Percentiles rank a stretch among this genome's conserved stretches.
These are phyloP conservation scores for Melopsittacus undulatus DNA, from an alignment of 2,797 vertebrate genomes.

Conservation along the genomic window DNA sequence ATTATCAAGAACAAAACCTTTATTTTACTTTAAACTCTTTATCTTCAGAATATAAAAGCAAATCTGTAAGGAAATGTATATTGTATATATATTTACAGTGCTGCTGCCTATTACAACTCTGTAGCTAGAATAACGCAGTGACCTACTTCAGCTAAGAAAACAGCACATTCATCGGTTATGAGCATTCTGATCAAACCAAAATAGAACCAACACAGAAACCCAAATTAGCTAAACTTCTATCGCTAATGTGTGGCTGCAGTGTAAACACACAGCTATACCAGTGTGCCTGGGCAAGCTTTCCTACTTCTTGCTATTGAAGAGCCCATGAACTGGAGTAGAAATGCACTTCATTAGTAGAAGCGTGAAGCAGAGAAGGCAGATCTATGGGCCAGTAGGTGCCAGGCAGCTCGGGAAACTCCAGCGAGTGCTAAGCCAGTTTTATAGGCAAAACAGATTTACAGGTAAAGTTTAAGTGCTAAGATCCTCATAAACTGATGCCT, in stretches of 20 bases:
- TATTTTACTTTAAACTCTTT: background rate
- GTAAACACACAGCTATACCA: background rate
- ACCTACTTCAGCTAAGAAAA: slow-evolving; percentile 49
- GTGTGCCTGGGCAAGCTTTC: background rate
- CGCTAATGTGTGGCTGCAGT: background rate
- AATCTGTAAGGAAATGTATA: background rate
- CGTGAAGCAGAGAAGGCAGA: background rate
- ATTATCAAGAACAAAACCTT: background rate
- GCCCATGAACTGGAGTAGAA: background rate
- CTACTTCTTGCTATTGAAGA: background rate
- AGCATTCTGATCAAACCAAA: background rate
- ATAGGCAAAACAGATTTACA: background rate
- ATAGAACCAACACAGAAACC: background rate
- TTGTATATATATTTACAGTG: background rate
- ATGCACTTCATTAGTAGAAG: background rate
- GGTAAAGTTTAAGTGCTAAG: background rate
- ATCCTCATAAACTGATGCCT: background rate
- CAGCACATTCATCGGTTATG: background rate
- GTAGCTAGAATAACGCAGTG: slow-evolving; percentile 21
- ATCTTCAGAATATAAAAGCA: background rate
- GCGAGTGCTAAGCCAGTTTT: background rate
- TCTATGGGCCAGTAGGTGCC: background rate
- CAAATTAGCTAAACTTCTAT: background rate
- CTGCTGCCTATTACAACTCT: background rate
- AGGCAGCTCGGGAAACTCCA: background rate